Percentiles rank a stretch among this genome's conserved stretches.
Conservation (phyloP, 2,888 invertebrate species). For the Diplazon laetatorius region DNA sequence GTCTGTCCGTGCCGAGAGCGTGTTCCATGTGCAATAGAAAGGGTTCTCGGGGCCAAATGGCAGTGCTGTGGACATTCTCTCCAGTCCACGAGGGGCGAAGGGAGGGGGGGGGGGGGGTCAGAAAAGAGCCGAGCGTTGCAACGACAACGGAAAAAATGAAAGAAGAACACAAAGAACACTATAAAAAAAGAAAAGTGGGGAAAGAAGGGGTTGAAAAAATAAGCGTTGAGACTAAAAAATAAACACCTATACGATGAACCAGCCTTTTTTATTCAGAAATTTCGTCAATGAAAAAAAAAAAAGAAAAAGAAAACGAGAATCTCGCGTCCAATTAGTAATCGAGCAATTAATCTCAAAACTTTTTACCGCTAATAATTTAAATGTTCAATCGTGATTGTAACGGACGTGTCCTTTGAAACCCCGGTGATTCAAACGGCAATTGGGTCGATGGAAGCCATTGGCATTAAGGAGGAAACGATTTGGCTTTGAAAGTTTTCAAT, state of each 20-base stretch:
- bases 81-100: too few species aligned
- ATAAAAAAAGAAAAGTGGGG: neutral
- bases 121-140: neutral
- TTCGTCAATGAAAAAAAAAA: neutral
- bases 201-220: neutral
- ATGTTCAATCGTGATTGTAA: neutral
- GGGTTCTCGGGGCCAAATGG: conserved; percentile 7
- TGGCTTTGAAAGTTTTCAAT: neutral
- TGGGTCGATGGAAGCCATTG: neutral
- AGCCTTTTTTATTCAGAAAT: neutral
- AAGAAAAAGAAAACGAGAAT: too few species aligned
- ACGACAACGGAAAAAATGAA: neutral
- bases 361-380: neutral
- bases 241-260: neutral
- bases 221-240: too few species aligned
- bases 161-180: conserved; percentile 3
- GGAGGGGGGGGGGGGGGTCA: too few species aligned
- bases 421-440: neutral
- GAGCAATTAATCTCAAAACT: neutral
- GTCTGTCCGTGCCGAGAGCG: neutral
- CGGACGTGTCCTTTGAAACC: neutral
- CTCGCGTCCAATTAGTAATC: neutral
- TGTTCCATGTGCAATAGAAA: neutral
- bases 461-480: neutral
- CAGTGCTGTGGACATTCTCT: neutral